Base-by-base conservation (phyloP, 2,888 invertebrate species). In the Agriopis marginaria region DNA sequence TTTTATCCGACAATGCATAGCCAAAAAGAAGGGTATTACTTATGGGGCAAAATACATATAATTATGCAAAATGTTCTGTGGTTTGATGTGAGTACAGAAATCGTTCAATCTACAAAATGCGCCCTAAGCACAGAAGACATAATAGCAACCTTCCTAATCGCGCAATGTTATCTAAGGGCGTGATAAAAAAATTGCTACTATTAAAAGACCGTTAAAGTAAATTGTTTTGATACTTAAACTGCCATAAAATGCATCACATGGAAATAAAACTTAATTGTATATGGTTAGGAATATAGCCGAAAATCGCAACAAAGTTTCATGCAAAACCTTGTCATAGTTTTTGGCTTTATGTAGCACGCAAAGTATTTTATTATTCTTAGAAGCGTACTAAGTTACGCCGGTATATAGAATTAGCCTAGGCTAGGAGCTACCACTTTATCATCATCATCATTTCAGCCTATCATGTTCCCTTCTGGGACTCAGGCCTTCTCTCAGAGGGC, bases 341-440 rank as follows among this genome's bases (percentile, higher is more conserved):
- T 56, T 47, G 45, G 49, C 45, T 51, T 12, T 32, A 11, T 10
- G 10, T 11, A 63, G 63, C 65, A 55, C 54, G 60, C 58, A 58
- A 66, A 61, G 63, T 50, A 66, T 66, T 67, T 71, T 59, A 66
- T 54, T 68, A 71, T 68, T 71, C 67, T 69, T 63, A 63, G 50
- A 68, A 66, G 50, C 66, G 51, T 70, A 63, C 66, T 42, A 66
- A 75, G 63, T 72, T 75, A 56, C 44, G 23, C 23, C 4, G 17
- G 23, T 71, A 71, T 58, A 68, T 60, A 17, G 1, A 49, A n/a
- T 56, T 55, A 62, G 66, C 11, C 1, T 32, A 32, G 17, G 17
- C 14, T 56, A 61, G 32, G 62, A 67, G 61, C 50, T 61, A 55
- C 11, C 14, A 7, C 1, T 50, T 49, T 2, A 23, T 23, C 17